These are phyloP conservation scores for Arizona elegans DNA, from an alignment of 2,113 vertebrate species.

Conservation along the genomic window DNA sequence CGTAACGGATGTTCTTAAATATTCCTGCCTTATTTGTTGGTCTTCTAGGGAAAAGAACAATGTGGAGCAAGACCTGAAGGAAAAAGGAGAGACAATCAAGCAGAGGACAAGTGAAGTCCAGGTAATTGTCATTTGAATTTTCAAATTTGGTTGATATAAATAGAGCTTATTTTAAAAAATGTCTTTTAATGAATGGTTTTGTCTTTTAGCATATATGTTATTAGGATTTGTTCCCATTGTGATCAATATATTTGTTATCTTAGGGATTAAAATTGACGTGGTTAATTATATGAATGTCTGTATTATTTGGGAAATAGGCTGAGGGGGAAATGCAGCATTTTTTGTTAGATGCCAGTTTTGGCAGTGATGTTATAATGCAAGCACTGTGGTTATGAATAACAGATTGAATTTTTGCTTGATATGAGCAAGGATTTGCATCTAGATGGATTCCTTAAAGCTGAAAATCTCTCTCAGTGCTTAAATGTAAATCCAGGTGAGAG, in stretches of 20 bases:
- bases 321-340: not conserved
- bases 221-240: not conserved
- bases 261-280: constrained; percentile 21
- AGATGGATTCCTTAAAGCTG: not conserved
- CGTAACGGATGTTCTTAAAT: constrained; percentile 84
- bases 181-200: not conserved
- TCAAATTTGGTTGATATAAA: not conserved
- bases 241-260: not conserved
- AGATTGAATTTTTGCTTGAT: not conserved
- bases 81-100: constrained; percentile 91
- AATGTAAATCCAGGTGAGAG: not conserved
- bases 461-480: not conserved
- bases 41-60: constrained; percentile 94
- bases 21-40: constrained; percentile 91
- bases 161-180: not conserved
- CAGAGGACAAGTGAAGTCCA: constrained; percentile 89
- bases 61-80: constrained; percentile 95
- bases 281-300: not conserved
- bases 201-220: not conserved
- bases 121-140: constrained; percentile 72
- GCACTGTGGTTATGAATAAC: not conserved
- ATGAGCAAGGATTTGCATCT: not conserved
- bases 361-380: not conserved
- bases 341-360: not conserved
- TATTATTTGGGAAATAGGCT: not conserved